phyloP scores from a whole-genome alignment of 2,797 vertebrate genomes.

The Coregonus ussuriensis region DNA sequence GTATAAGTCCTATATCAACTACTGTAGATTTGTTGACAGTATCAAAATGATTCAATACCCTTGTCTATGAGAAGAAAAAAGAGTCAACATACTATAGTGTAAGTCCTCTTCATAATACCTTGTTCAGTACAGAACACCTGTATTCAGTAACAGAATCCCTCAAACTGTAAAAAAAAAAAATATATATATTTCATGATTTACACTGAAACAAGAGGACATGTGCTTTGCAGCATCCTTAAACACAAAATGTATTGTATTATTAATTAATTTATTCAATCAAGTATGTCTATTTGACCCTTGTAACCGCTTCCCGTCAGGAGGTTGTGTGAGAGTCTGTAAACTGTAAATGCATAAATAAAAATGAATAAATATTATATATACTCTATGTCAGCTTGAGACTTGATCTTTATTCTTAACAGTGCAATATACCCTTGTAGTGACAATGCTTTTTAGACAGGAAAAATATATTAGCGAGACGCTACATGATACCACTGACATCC shows the following conservation, averaged over 20 bases:
- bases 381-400: conserved; percentile 40
- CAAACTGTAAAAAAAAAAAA: background rate
- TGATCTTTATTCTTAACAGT: conserved; percentile 50
- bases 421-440: conserved; percentile 35
- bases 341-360: conserved; percentile 67
- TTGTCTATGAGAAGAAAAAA: background rate
- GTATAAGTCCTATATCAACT: background rate
- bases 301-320: conserved; percentile 24
- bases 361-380: conserved; percentile 61
- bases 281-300: conserved; percentile 36
- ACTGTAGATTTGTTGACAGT: background rate
- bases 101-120: background rate
- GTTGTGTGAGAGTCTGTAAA: conserved; percentile 49
- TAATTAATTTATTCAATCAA: conserved; percentile 32
- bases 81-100: too few species aligned
- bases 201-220: background rate
- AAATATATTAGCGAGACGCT: conserved; percentile 23
- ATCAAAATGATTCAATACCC: background rate
- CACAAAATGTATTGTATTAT: conserved; percentile 18
- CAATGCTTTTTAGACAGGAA: conserved; percentile 37
- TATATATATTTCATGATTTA: background rate
- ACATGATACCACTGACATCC: conserved; percentile 24
- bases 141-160: background rate
- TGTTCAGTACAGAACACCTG: background rate
- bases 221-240: conserved; percentile 24